These are phyloP conservation scores for Chloroceryle aenea DNA, from an alignment of 2,113 vertebrate species.

Conservation along the genomic window DNA sequence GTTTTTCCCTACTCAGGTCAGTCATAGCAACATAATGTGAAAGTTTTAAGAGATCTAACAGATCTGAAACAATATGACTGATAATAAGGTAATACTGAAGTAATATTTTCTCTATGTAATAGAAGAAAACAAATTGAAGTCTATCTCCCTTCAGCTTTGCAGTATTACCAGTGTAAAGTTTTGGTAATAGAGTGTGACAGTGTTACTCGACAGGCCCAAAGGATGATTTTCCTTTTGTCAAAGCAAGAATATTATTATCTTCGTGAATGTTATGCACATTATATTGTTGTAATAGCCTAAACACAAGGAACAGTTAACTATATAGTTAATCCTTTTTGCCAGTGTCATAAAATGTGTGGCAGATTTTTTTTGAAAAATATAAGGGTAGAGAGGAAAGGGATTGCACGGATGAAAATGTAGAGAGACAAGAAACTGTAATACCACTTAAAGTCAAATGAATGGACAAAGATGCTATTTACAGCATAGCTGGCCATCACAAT, in stretches of 20 bases:
- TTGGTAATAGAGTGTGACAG: not conserved
- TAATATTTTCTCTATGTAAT: not conserved
- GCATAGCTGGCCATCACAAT: conserved; percentile 53
- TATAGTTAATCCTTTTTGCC: not conserved
- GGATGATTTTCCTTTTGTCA: not conserved
- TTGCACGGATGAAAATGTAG: not conserved
- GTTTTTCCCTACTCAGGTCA: not conserved
- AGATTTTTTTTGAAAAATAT: not conserved
- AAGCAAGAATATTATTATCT: not conserved
- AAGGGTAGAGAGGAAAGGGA: not conserved
- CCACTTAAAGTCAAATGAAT: conserved; percentile 63
- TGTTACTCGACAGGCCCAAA: not conserved
- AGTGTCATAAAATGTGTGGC: not conserved
- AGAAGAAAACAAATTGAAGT: not conserved
- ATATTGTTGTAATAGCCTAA: not conserved
- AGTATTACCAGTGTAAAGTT: not conserved
- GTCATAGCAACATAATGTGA: not conserved
- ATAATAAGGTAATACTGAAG: not conserved
- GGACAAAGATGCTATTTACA: conserved; percentile 63
- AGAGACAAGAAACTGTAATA: conserved; percentile 28
- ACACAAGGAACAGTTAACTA: not conserved
- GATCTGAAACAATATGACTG: not conserved
- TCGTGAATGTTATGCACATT: not conserved
- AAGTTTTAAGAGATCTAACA: not conserved
- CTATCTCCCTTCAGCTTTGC: not conserved